These are phyloP conservation scores for Cydia amplana DNA, from an alignment of 1,140 invertebrate species.

Conservation along the genomic window DNA sequence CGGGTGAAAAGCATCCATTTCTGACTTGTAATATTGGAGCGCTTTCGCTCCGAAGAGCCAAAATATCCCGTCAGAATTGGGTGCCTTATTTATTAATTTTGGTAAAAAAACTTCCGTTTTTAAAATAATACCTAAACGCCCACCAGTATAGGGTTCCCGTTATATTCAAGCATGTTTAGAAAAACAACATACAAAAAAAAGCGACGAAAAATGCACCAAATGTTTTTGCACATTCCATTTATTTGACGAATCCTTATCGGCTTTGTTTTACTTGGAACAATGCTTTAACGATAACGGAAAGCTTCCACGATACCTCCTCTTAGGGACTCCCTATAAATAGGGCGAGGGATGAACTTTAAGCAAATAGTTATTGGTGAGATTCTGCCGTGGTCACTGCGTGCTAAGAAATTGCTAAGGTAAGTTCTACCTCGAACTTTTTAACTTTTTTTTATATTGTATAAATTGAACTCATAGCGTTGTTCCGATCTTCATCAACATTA, in stretches of 20 bases:
- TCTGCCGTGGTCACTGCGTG: slow-evolving; percentile 39
- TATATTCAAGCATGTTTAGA: too few species aligned
- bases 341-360: slow-evolving; percentile 36
- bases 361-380: slow-evolving; percentile 47
- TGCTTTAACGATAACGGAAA: slow-evolving; percentile 56
- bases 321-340: slow-evolving; percentile 54
- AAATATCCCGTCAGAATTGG: too few species aligned
- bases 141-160: too few species aligned
- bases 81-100: too few species aligned
- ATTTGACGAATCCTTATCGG: slow-evolving; percentile 63
- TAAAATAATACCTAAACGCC: too few species aligned
- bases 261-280: slow-evolving; percentile 46
- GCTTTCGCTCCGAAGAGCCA: too few species aligned
- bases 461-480: too few species aligned
- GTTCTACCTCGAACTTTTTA: slow-evolving; percentile 35
- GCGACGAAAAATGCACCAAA: background rate
- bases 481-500: too few species aligned
- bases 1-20: too few species aligned
- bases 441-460: background rate
- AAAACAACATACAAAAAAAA: too few species aligned
- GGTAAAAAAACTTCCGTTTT: too few species aligned
- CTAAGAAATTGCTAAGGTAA: slow-evolving; percentile 44
- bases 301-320: slow-evolving; percentile 39
- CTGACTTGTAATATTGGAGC: too few species aligned
- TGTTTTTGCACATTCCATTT: slow-evolving; percentile 51